A percentile compares a stretch with the other conserved stretches of the same genome.
Conservation (phyloP, 1,140 invertebrate genomes). For the Monochamus saltuarius region DNA sequence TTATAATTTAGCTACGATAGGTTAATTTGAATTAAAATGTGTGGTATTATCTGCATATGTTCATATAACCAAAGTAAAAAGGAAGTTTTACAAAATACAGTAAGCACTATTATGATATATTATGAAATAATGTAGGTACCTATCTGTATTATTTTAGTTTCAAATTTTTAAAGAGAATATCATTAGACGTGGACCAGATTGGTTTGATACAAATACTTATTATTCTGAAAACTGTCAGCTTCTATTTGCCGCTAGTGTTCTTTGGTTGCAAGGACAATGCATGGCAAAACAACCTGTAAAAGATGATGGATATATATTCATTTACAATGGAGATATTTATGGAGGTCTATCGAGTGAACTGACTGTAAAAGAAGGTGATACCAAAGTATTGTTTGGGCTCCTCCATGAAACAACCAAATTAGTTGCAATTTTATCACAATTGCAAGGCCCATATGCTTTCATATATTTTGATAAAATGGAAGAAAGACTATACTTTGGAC, state of each 20-base stretch:
- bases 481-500: slow-evolving; percentile 74
- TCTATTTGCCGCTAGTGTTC: slow-evolving; percentile 63
- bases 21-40: slow-evolving; percentile 42
- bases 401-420: slow-evolving; percentile 52
- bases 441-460: slow-evolving; percentile 83
- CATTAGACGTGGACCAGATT: slow-evolving; percentile 56
- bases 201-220: slow-evolving; percentile 36
- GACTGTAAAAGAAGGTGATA: slow-evolving; percentile 49
- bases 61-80: slow-evolving; percentile 20
- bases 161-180: slow-evolving; percentile 49
- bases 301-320: slow-evolving; percentile 59
- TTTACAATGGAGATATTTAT: slow-evolving; percentile 86
- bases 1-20: too few relatives aligned
- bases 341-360: slow-evolving; percentile 48
- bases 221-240: slow-evolving; percentile 62
- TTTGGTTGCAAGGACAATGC: slow-evolving; percentile 69
- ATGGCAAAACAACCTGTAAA: slow-evolving; percentile 63
- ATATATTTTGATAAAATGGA: slow-evolving; percentile 71
- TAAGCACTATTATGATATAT: slow-evolving; percentile 12
- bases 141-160: slow-evolving; percentile 48
- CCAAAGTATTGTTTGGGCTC: slow-evolving; percentile 47
- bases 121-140: background rate
- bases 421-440: slow-evolving; percentile 52
- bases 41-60: slow-evolving; percentile 52
- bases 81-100: slow-evolving; percentile 16